Base-by-base conservation (phyloP, 1,140 invertebrate species). In the Centruroides vittatus region DNA sequence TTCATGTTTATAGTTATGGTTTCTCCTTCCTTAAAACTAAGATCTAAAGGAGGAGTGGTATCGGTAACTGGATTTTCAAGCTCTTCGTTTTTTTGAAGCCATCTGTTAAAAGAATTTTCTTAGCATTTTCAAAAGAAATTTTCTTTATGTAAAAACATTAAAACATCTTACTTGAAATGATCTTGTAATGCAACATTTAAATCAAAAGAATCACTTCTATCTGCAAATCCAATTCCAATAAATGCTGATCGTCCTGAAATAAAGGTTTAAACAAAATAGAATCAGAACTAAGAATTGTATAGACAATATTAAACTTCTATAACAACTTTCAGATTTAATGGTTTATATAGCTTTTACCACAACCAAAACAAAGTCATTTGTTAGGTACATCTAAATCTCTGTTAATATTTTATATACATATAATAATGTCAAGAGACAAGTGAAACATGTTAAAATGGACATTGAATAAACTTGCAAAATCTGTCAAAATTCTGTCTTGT, bases 1-100 rank as follows among this genome's bases (percentile, higher is more conserved):
- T 92, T 92, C 88, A 94, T 93, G 72, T 98, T 98, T 52, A 98
- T 94, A 78, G 93, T 97, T 65, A 98, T 98, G 12, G 94, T 98
- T 79, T 98, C 89, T 36, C 95, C 95, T 73, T 97, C 95, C 74
- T 98, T 98, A 71, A 98, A 97, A 61, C 92, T 86, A n/a, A 98
- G 79, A 80, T 98, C 93, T 13, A 98, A 75, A 68, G 89, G 84
- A 62, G 89, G 89, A 67, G 84, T 84, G 10, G 84, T 82, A 63
- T 78, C 78, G 47, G 68, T 66, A 41, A 70, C 67, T 55, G 73
- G 74, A 57, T 73, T 67, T 56, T 71, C 68, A 52, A 88, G 85
- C 75, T 88, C 81, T 73, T 95, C 88, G 67, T 90, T 87, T 75
- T 94, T 94, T 49, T 62, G 57, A 46, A 65, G 48, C 64, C 64